These are phyloP conservation scores for Ophraella communa DNA, from an alignment of 2,888 invertebrate species.

Conservation along the genomic window DNA sequence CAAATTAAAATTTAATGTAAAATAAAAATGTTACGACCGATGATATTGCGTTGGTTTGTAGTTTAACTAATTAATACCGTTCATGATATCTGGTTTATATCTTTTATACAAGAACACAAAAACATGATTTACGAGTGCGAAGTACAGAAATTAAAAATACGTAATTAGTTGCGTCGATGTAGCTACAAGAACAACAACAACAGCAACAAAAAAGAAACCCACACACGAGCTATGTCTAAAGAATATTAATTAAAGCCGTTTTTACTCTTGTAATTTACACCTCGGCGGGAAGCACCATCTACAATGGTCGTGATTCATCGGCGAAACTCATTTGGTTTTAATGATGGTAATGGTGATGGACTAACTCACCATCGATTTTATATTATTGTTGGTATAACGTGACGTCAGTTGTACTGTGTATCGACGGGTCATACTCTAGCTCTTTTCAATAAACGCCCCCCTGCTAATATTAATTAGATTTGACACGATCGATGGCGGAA, in stretches of 20 bases:
- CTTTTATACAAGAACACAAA: slow-evolving; percentile 5
- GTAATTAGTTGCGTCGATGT: slow-evolving; percentile 35
- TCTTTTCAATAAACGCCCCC: slow-evolving; percentile 25
- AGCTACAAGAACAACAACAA: slow-evolving; percentile 29
- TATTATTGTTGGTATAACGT: slow-evolving; percentile 13
- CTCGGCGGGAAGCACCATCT: slow-evolving; percentile 38
- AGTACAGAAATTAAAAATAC: slow-evolving; percentile 29
- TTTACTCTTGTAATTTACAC: slow-evolving; percentile 43
- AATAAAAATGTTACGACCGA: too few species aligned
- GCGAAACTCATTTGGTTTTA: slow-evolving; percentile 45
- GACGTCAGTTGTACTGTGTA: slow-evolving; percentile 10
- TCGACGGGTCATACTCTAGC: slow-evolving; percentile 18
- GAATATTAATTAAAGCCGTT: slow-evolving; percentile 45
- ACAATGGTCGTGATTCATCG: slow-evolving; percentile 45
- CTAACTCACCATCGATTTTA: slow-evolving; percentile 19
- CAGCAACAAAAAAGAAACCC: slow-evolving; percentile 38
- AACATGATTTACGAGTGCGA: slow-evolving; percentile 30
- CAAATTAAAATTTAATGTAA: background rate
- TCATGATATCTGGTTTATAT: background rate
- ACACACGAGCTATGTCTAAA: slow-evolving; percentile 29
- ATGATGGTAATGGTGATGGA: slow-evolving; percentile 35
- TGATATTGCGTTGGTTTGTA: background rate
- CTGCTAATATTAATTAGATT: slow-evolving; percentile 26
- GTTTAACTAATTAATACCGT: background rate
- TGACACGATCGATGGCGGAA: slow-evolving; percentile 18